A percentile compares a stretch with the other conserved stretches of the same genome.
Conservation (phyloP, 2,888 invertebrate genomes). For the Drosophila paranaensis region DNA sequence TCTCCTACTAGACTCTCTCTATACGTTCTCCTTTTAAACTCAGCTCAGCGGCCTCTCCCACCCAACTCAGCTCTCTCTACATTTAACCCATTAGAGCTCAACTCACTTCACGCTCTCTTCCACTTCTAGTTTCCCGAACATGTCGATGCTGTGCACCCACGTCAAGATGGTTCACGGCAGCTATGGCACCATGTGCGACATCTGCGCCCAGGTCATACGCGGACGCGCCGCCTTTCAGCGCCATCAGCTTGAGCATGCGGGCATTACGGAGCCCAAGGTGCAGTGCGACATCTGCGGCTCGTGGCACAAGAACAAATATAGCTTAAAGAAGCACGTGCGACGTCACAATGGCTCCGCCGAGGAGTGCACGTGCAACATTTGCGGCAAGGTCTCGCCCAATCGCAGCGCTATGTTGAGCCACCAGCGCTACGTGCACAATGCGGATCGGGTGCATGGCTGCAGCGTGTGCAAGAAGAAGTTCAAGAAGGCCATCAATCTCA, state of each 20-base stretch:
- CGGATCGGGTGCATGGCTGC: slow-evolving; percentile 80
- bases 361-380: slow-evolving; percentile 80
- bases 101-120: neutral
- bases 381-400: slow-evolving; percentile 83
- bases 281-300: slow-evolving; percentile 83
- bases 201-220: slow-evolving; percentile 83
- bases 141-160: slow-evolving; percentile 78
- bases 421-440: slow-evolving; percentile 82
- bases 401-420: slow-evolving; percentile 83
- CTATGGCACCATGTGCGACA: slow-evolving; percentile 82
- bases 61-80: neutral
- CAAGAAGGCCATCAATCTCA: slow-evolving; percentile 81
- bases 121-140: slow-evolving; percentile 76
- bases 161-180: slow-evolving; percentile 76
- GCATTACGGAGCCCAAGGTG: slow-evolving; percentile 80
- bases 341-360: slow-evolving; percentile 79
- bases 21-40: too few species aligned
- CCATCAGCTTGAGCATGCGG: slow-evolving; percentile 81
- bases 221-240: slow-evolving; percentile 82
- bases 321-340: slow-evolving; percentile 82
- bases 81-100: too few species aligned
- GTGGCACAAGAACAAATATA: slow-evolving; percentile 83
- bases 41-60: too few species aligned
- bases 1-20: neutral
- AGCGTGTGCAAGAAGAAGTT: slow-evolving; percentile 83